These are phyloP conservation scores for Cephus pygmeus DNA, from an alignment of 2,888 invertebrate species.

Conservation along the genomic window DNA sequence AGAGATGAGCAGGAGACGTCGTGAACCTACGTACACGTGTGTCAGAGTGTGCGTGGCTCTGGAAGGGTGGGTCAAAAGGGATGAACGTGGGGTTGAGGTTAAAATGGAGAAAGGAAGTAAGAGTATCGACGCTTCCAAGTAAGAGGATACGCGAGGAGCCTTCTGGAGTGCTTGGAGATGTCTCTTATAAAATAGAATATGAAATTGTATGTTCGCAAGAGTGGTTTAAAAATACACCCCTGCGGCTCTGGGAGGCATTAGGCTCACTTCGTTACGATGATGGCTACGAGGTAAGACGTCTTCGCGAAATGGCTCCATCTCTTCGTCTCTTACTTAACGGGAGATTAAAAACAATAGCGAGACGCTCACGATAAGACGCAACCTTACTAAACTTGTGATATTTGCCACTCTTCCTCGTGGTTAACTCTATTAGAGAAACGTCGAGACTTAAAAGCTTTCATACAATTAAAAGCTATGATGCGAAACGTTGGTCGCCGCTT, in stretches of 20 bases:
- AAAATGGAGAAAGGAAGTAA: conserved; percentile 19
- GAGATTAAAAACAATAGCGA: conserved; percentile 6
- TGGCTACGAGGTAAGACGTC: conserved; percentile 31
- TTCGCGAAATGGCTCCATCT: conserved; percentile 9
- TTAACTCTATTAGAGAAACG: conserved; percentile 2
- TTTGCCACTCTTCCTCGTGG: not conserved
- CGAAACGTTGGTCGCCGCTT: not conserved
- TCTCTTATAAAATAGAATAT: conserved; percentile 66
- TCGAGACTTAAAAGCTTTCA: conserved; percentile 3
- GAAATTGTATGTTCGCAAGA: conserved; percentile 64
- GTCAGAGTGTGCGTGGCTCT: not conserved
- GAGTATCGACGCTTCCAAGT: conserved; percentile 27
- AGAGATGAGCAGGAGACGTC: conserved; percentile 17
- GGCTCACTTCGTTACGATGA: conserved; percentile 40
- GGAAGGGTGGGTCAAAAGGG: conserved; percentile 2
- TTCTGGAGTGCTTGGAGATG: conserved; percentile 34
- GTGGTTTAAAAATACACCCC: conserved; percentile 63
- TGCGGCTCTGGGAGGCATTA: conserved; percentile 30
- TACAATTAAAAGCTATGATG: not conserved
- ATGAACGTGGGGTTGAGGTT: conserved; percentile 2
- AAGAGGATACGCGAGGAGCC: conserved; percentile 28
- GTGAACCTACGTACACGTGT: conserved; percentile 2
- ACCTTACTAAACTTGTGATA: not conserved
- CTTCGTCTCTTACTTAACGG: conserved; percentile 1
- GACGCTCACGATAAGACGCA: not conserved